Conservation (phyloP, 2,113 vertebrate species). For the Martes martes region DNA sequence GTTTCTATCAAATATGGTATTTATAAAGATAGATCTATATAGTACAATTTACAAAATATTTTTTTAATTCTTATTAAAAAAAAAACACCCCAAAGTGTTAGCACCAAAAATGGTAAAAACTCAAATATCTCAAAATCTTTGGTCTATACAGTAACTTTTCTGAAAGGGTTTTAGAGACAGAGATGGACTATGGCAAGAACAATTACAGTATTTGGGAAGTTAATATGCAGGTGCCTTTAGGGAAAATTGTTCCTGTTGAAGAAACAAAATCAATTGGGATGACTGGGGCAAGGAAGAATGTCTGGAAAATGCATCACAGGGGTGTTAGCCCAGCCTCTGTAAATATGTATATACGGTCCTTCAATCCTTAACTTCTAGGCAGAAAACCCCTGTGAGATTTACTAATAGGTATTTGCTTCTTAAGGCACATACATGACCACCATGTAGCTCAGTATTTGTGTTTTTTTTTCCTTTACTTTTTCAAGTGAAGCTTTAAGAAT, state of each 20-base stretch:
- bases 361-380: background rate
- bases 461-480: background rate
- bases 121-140: background rate
- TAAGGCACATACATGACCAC: background rate
- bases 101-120: background rate
- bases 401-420: background rate
- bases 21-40: background rate
- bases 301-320: background rate
- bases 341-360: background rate
- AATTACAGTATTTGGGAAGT: background rate
- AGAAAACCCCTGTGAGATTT: background rate
- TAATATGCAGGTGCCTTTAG: background rate
- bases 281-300: too few species aligned
- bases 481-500: background rate
- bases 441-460: background rate
- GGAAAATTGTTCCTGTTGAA: background rate
- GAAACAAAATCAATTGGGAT: background rate
- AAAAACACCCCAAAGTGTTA: background rate
- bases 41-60: background rate
- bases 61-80: background rate
- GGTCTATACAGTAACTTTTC: background rate
- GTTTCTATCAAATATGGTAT: background rate
- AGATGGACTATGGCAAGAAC: background rate
- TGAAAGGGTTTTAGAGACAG: background rate
- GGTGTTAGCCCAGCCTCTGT: background rate